These are phyloP conservation scores for Clarias gariepinus DNA, from an alignment of 2,113 vertebrate genomes.

Conservation along the genomic window DNA sequence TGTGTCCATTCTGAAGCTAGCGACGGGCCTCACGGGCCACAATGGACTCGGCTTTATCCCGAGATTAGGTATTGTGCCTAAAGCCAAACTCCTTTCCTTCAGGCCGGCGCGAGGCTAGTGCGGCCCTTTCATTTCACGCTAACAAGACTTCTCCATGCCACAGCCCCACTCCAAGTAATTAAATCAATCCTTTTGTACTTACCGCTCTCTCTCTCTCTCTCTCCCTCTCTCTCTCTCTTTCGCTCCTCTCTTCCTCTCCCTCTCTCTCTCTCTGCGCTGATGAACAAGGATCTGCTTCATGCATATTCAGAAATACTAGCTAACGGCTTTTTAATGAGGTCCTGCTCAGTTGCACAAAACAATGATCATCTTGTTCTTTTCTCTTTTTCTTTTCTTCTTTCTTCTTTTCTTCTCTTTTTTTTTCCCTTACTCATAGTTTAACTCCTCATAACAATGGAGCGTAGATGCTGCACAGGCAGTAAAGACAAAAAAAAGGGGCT, in stretches of 20 bases:
- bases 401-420: constrained; percentile 49
- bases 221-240: constrained; percentile 27
- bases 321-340: constrained; percentile 99
- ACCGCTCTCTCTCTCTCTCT: constrained; percentile 74
- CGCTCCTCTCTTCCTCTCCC: background rate
- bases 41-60: constrained; percentile 79
- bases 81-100: constrained; percentile 80
- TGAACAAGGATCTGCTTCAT: constrained; percentile 92
- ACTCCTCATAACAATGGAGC: constrained; percentile 81
- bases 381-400: constrained; percentile 68
- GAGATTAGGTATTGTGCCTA: constrained; percentile 84
- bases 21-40: constrained; percentile 75
- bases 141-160: constrained; percentile 87
- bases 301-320: constrained; percentile 93
- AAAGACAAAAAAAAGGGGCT: constrained; percentile 68
- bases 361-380: constrained; percentile 96
- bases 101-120: constrained; percentile 79
- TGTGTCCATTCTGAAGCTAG: constrained; percentile 72
- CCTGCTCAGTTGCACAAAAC: constrained; percentile 96
- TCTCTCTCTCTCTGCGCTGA: constrained; percentile 71
- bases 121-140: constrained; percentile 80
- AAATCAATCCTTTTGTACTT: constrained; percentile 97
- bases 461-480: constrained; percentile 78
- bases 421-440: constrained; percentile 68
- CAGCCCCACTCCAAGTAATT: constrained; percentile 94